Conservation (phyloP, 2,888 invertebrate species). For the Stenurella melanura region DNA sequence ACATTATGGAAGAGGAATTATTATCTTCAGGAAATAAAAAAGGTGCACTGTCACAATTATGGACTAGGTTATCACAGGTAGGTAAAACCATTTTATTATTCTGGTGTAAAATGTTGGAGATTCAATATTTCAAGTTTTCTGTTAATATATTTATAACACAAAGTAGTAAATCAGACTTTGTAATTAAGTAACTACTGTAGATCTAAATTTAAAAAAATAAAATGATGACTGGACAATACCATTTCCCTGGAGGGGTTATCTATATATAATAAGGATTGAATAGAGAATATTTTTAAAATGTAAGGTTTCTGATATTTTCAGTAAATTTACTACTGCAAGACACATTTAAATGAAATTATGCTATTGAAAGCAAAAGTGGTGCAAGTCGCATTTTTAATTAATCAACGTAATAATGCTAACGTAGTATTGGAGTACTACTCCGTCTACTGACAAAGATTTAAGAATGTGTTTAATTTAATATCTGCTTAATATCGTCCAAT, state of each 20-base stretch:
- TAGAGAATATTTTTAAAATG: too few relatives aligned
- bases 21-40: slow-evolving; percentile 75
- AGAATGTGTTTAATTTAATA: too few relatives aligned
- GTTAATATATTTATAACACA: not conserved
- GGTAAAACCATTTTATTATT: slow-evolving; percentile 70
- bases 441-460: too few relatives aligned
- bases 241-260: not conserved
- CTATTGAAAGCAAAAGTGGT: too few relatives aligned
- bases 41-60: slow-evolving; percentile 80
- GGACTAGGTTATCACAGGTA: slow-evolving; percentile 83
- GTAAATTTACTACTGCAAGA: too few relatives aligned
- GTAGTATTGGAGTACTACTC: too few relatives aligned
- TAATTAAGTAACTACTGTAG: not conserved
- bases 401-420: too few relatives aligned
- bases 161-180: not conserved
- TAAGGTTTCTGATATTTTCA: too few relatives aligned
- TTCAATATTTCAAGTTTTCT: not conserved
- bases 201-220: not conserved
- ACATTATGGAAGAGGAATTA: slow-evolving; percentile 85
- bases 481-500: too few relatives aligned
- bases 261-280: too few relatives aligned
- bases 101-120: not conserved
- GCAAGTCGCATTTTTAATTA: too few relatives aligned
- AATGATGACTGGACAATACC: not conserved
- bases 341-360: too few relatives aligned